phyloP scores from a whole-genome alignment of 2,888 invertebrate genomes.

The Calliphora vomitoria region DNA sequence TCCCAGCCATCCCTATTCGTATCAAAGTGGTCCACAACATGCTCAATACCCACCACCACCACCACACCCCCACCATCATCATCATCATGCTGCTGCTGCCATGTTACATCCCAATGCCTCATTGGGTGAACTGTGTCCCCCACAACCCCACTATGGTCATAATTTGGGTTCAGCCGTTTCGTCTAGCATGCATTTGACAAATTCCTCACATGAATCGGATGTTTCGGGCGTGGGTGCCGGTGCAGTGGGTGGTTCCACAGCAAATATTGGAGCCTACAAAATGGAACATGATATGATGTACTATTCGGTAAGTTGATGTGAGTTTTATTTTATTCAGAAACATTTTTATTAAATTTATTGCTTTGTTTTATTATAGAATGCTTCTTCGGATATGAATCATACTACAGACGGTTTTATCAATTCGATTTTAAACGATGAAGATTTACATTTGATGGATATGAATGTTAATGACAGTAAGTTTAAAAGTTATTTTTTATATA shows the following conservation, averaged over 20 bases:
- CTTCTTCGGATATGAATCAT: constrained; percentile 89
- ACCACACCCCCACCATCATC: constrained; percentile 79
- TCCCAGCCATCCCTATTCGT: constrained; percentile 84
- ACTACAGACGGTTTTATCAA: constrained; percentile 94
- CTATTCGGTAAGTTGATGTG: constrained; percentile 88
- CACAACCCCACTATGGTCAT: constrained; percentile 85
- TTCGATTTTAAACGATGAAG: constrained; percentile 94
- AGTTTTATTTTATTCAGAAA: neutral
- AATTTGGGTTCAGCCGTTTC: constrained; percentile 91
- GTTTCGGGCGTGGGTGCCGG: constrained; percentile 85
- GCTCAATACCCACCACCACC: constrained; percentile 84
- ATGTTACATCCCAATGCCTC: constrained; percentile 86
- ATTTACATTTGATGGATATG: constrained; percentile 96
- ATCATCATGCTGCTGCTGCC: constrained; percentile 85
- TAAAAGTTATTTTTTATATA: neutral
- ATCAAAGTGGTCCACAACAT: constrained; percentile 84
- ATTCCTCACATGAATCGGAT: constrained; percentile 89
- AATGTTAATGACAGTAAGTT: constrained; percentile 93
- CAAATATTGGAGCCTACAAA: constrained; percentile 86
- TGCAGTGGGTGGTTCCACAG: constrained; percentile 86
- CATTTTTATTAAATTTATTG: neutral
- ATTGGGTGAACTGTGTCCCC: constrained; percentile 81
- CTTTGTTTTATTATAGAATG: constrained; percentile 84
- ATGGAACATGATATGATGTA: constrained; percentile 92
- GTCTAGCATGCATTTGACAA: constrained; percentile 91